These are phyloP conservation scores for Calosoma granatense DNA, from an alignment of 1,140 invertebrate species.

Conservation along the genomic window DNA sequence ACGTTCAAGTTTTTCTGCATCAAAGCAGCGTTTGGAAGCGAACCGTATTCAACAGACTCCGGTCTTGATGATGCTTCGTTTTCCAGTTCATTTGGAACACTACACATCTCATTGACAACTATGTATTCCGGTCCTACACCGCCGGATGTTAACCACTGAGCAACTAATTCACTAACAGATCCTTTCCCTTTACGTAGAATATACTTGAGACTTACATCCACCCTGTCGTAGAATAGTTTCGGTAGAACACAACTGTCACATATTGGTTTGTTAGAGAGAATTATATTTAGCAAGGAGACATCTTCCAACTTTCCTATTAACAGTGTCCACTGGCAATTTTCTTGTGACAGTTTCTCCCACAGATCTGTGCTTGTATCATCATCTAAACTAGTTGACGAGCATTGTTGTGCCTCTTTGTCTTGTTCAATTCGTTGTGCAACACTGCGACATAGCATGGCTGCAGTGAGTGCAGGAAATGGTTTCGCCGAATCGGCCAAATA, in stretches of 20 bases:
- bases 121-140: slow-evolving; percentile 51
- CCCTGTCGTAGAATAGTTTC: slow-evolving; percentile 45
- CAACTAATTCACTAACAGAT: slow-evolving; percentile 70
- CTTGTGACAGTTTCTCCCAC: slow-evolving; percentile 77
- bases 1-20: slow-evolving; percentile 27
- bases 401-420: slow-evolving; percentile 31
- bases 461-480: slow-evolving; percentile 60
- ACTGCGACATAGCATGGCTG: slow-evolving; percentile 63
- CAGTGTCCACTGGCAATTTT: slow-evolving; percentile 75
- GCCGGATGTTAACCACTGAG: slow-evolving; percentile 64
- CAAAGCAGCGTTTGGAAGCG: slow-evolving; percentile 15
- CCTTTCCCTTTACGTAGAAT: slow-evolving; percentile 73
- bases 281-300: slow-evolving; percentile 63
- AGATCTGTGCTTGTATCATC: slow-evolving; percentile 43
- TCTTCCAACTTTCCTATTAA: slow-evolving; percentile 84
- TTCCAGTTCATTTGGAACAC: slow-evolving; percentile 17
- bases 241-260: slow-evolving; percentile 35
- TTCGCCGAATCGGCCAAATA: slow-evolving; percentile 56
- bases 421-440: slow-evolving; percentile 48
- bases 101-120: slow-evolving; percentile 24
- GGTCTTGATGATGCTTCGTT: slow-evolving; percentile 8
- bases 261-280: slow-evolving; percentile 45
- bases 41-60: slow-evolving; percentile 12
- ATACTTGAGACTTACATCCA: slow-evolving; percentile 59
- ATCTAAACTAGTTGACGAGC: slow-evolving; percentile 33